These are phyloP conservation scores for Halcyon chelicuti DNA, from an alignment of 2,797 vertebrate genomes.

Conservation along the genomic window DNA sequence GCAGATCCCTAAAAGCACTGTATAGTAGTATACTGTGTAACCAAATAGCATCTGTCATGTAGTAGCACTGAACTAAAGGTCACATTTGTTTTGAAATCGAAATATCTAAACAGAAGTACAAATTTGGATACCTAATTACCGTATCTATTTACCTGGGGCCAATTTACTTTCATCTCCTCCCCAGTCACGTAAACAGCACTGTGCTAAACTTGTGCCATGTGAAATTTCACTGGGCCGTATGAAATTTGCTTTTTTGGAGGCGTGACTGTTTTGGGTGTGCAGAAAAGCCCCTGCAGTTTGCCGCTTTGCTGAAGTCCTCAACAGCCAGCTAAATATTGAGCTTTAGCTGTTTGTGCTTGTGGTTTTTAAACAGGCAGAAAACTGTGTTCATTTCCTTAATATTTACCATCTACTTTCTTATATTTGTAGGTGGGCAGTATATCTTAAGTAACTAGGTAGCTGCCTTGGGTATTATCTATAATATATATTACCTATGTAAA, in stretches of 20 bases:
- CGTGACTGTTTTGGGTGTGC: background rate
- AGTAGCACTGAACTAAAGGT: background rate
- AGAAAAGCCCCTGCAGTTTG: background rate
- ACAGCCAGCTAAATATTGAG: background rate
- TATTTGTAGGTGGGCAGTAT: background rate
- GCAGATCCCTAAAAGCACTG: background rate
- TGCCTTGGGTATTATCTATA: background rate
- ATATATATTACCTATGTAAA: too few species aligned
- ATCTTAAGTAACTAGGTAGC: background rate
- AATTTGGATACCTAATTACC: background rate
- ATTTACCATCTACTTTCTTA: background rate
- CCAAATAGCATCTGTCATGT: background rate
- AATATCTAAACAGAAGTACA: background rate
- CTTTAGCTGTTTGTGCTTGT: fast-evolving
- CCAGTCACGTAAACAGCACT: background rate
- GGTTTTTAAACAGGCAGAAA: background rate
- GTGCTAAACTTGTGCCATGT: background rate
- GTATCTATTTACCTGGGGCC: background rate
- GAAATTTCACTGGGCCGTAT: background rate
- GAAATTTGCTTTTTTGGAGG: background rate
- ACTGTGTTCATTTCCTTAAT: background rate
- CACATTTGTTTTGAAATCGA: background rate
- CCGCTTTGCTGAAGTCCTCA: background rate
- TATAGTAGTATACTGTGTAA: background rate
- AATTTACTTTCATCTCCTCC: background rate